Evolutionary conservation across 2,888 invertebrate genomes (phyloP).

Genomic region (Rambutsinella grinnellia): DNA sequence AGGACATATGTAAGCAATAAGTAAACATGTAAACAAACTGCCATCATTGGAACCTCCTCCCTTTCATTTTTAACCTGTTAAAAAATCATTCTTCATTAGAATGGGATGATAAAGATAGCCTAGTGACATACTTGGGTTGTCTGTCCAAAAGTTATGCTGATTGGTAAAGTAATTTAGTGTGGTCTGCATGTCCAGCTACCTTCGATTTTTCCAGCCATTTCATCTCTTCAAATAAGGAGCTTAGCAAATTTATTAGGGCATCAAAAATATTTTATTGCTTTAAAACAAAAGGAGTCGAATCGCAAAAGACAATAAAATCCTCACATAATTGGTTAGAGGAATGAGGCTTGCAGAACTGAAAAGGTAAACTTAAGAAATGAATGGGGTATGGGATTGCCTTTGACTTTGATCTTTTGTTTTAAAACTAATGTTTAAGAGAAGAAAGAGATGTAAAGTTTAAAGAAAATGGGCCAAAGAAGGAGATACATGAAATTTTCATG

Average conservation of each 20-base stretch:
- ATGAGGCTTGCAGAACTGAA: too few species aligned
- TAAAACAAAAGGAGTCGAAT: constrained; percentile 1
- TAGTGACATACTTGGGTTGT: constrained; percentile 22
- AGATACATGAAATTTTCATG: constrained; percentile 28
- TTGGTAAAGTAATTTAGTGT: not conserved
- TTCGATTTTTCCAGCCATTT: not conserved
- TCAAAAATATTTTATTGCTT: constrained; percentile 3
- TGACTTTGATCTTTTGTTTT: too few species aligned
- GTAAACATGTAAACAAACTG: too few species aligned
- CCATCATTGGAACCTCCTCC: constrained; percentile 2
- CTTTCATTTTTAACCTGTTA: not conserved
- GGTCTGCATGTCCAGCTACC: not conserved
- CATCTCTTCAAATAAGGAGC: too few species aligned
- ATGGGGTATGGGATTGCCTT: too few species aligned
- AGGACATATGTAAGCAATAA: too few species aligned
- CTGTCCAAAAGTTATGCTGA: not conserved
- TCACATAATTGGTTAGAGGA: too few species aligned
- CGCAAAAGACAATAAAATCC: not conserved
- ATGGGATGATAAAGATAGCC: constrained; percentile 29
- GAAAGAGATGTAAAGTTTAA: too few species aligned
- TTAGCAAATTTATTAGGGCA: too few species aligned
- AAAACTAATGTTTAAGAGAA: too few species aligned
- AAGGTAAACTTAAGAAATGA: too few species aligned
- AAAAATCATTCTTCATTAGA: not conserved
- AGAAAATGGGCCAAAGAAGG: constrained; percentile 45